Percentiles rank a stretch among this genome's conserved stretches.
Evolutionary conservation across 1,140 invertebrate genomes (phyloP).

Genomic region (Cydia pomonella): DNA sequence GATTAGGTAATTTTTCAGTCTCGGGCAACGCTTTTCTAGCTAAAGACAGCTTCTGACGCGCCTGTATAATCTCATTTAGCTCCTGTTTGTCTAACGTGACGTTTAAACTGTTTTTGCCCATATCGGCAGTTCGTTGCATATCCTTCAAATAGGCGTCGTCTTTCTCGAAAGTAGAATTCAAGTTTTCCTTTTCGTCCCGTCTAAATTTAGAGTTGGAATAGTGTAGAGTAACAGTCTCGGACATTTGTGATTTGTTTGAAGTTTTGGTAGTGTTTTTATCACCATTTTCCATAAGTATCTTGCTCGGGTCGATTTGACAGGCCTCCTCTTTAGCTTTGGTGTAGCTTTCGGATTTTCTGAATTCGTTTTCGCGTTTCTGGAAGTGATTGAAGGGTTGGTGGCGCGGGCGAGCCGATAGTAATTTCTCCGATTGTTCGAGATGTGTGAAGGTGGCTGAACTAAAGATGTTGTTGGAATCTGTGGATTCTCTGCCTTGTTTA

Average conservation of each 20-base stretch:
- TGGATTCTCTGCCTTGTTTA: conserved; percentile 56
- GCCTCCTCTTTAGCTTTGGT: conserved; percentile 69
- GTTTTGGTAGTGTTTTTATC: conserved; percentile 59
- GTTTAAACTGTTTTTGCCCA: conserved; percentile 68
- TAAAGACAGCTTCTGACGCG: conserved; percentile 69
- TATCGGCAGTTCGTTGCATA: conserved; percentile 55
- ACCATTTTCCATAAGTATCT: conserved; percentile 68
- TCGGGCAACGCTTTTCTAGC: conserved; percentile 70
- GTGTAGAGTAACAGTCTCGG: conserved; percentile 69
- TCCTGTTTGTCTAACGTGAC: conserved; percentile 74
- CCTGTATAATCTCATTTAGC: conserved; percentile 75
- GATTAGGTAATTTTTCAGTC: conserved; percentile 55
- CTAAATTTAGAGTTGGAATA: conserved; percentile 68
- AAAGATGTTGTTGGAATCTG: conserved; percentile 74
- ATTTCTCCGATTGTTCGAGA: conserved; percentile 68
- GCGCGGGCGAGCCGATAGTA: conserved; percentile 63
- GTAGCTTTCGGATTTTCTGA: conserved; percentile 67
- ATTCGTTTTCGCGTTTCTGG: conserved; percentile 60
- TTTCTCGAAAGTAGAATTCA: conserved; percentile 63
- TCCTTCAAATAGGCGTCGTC: conserved; percentile 74
- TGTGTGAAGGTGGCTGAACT: conserved; percentile 77
- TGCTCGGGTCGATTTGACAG: conserved; percentile 68
- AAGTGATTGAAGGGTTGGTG: conserved; percentile 65
- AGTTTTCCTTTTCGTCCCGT: conserved; percentile 67
- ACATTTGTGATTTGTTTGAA: conserved; percentile 56